Percentiles rank a stretch among this genome's conserved stretches.
phyloP scores from a whole-genome alignment of 2,888 invertebrate species.

The Cantharis nigra region DNA sequence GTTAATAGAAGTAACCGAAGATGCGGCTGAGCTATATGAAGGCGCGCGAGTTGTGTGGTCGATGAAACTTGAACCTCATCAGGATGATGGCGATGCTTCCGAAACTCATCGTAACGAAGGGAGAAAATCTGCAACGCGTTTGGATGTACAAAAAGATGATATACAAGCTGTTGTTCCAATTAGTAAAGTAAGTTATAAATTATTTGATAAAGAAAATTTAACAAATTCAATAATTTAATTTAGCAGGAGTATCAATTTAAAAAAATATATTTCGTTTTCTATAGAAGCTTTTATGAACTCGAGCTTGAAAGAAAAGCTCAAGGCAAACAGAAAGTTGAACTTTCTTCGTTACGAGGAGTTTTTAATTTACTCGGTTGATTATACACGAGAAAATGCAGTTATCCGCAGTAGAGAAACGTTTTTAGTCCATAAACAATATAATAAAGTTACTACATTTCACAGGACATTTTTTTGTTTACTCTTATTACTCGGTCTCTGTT shows the following conservation, averaged over 20 bases:
- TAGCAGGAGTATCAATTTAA: not conserved
- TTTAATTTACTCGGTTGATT: slow-evolving; percentile 13
- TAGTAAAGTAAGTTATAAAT: slow-evolving; percentile 73
- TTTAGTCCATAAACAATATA: not conserved
- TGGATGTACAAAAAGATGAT: slow-evolving; percentile 91
- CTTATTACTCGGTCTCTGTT: not conserved
- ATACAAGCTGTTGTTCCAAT: slow-evolving; percentile 92
- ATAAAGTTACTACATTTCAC: not conserved
- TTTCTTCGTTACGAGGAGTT: slow-evolving; percentile 11
- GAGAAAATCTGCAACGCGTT: slow-evolving; percentile 75
- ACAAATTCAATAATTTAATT: not conserved
- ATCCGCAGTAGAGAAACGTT: not conserved
- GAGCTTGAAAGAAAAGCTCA: slow-evolving; percentile 9
- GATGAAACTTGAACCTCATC: slow-evolving; percentile 72
- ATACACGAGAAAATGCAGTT: not conserved
- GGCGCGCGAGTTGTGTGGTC: slow-evolving; percentile 89
- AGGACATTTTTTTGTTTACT: not conserved
- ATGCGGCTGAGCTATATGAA: slow-evolving; percentile 75
- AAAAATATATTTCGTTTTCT: not conserved
- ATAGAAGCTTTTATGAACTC: slow-evolving; percentile 13
- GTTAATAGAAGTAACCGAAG: slow-evolving; percentile 87
- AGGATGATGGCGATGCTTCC: slow-evolving; percentile 51
- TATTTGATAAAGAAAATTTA: not conserved
- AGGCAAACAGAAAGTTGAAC: slow-evolving; percentile 1
- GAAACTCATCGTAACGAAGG: slow-evolving; percentile 52